A percentile compares a stretch with the other conserved stretches of the same genome.
These are phyloP conservation scores for Caenorhabditis afra DNA, from an alignment of 2,888 invertebrate species.

Conservation along the genomic window DNA sequence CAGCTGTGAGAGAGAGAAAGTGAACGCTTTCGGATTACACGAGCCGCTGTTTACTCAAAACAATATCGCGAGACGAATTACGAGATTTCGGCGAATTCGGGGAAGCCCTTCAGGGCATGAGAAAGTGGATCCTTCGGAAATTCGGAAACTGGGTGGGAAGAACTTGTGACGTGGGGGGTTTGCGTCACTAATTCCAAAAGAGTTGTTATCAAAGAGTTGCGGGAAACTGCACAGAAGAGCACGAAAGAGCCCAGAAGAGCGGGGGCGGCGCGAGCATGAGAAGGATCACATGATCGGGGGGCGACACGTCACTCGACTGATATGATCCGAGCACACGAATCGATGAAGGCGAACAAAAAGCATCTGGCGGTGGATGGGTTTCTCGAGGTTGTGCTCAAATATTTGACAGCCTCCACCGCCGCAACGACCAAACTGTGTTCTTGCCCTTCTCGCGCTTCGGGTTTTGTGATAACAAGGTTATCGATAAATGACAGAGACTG, in stretches of 20 bases:
- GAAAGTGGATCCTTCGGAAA: conserved; percentile 13
- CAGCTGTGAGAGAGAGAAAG: background rate
- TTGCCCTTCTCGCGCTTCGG: background rate
- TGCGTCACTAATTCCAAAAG: background rate
- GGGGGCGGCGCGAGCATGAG: conserved; percentile 37
- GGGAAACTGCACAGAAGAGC: conserved; percentile 13
- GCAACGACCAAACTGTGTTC: conserved; percentile 41
- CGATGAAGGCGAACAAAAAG: conserved; percentile 17
- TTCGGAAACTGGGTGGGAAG: background rate
- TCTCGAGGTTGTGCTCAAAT: conserved; percentile 50
- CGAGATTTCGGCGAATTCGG: background rate
- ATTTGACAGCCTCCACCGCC: conserved; percentile 42
- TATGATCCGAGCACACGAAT: conserved; percentile 42
- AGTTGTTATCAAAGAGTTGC: conserved; percentile 21
- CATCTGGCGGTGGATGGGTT: conserved; percentile 5
- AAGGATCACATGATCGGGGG: conserved; percentile 36
- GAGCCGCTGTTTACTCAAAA: background rate
- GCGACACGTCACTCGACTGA: conserved; percentile 45
- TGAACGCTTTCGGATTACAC: conserved; percentile 25
- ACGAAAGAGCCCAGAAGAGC: background rate
- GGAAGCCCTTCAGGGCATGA: conserved; percentile 21
- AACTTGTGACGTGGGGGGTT: conserved; percentile 10
- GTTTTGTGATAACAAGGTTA: conserved; percentile 26
- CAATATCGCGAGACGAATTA: background rate
- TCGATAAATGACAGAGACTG: conserved; percentile 4